Percentiles rank a stretch among this genome's conserved stretches.
Conservation (phyloP, 35 echinoderm and acorn worm genomes). For the Ptychodera flava region DNA sequence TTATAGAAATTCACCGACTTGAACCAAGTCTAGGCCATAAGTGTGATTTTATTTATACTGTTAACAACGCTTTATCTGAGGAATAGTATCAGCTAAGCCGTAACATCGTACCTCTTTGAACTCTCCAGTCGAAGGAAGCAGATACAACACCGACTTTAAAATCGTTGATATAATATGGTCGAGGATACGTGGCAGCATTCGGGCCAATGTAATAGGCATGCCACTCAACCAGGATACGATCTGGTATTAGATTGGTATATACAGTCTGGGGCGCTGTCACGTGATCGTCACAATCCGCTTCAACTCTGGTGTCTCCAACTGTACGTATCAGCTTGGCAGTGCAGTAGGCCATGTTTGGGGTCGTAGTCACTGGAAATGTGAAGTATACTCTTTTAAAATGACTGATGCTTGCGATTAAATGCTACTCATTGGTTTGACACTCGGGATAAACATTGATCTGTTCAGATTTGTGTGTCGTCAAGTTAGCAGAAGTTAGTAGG, state of each 20-base stretch:
- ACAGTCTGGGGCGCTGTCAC: not conserved
- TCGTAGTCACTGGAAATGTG: not conserved
- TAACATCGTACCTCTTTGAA: not conserved
- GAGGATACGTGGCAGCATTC: not conserved
- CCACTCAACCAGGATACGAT: not conserved
- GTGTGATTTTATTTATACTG: too few species aligned
- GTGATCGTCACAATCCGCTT: not conserved
- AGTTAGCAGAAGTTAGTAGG: too few species aligned
- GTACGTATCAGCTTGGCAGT: not conserved
- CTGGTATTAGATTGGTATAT: not conserved
- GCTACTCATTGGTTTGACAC: too few species aligned
- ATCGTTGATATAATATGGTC: not conserved
- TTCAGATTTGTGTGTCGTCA: too few species aligned
- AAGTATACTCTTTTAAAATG: not conserved
- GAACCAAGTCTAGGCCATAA: too few species aligned
- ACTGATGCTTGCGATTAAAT: too few species aligned
- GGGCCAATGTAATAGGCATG: not conserved
- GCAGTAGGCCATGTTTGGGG: not conserved
- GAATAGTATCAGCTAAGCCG: too few species aligned
- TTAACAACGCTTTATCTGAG: too few species aligned
- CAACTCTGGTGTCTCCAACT: not conserved
- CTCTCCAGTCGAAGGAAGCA: not conserved
- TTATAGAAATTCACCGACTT: too few species aligned
- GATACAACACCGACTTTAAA: not conserved
- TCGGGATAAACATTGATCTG: too few species aligned